These are phyloP conservation scores for Acronicta aceris DNA, from an alignment of 2,888 invertebrate genomes.

Conservation along the genomic window DNA sequence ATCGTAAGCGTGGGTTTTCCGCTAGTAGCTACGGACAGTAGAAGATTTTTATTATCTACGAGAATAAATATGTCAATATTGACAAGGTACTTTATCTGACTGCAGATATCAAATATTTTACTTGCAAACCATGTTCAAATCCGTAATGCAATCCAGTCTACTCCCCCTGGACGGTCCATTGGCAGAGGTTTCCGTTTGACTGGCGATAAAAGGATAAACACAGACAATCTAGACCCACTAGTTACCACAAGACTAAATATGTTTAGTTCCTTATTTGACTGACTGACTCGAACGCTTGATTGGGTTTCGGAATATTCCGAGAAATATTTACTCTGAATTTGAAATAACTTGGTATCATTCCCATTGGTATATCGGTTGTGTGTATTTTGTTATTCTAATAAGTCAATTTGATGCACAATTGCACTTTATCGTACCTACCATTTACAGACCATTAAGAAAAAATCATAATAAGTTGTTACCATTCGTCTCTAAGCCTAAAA, in stretches of 20 bases:
- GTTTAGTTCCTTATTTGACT: constrained; percentile 38
- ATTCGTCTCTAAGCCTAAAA: no score
- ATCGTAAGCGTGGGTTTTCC: no score
- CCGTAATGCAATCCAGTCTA: constrained; percentile 28
- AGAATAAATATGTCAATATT: no score
- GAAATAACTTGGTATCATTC: constrained; percentile 24
- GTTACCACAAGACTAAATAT: constrained; percentile 35
- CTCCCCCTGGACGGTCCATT: constrained; percentile 48
- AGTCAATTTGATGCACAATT: neutral
- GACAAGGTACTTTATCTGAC: no score
- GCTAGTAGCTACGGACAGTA: neutral
- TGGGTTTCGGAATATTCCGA: constrained; percentile 14
- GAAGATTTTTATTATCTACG: neutral
- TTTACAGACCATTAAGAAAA: no score
- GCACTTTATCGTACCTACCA: neutral
- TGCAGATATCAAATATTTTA: neutral
- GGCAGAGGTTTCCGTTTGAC: constrained; percentile 53
- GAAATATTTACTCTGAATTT: constrained; percentile 30
- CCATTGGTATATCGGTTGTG: constrained; percentile 19
- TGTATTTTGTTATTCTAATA: neutral
- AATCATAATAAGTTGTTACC: no score
- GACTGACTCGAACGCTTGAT: constrained; percentile 33
- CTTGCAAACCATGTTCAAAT: constrained; percentile 18
- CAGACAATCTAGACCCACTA: constrained; percentile 18
- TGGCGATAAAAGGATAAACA: constrained; percentile 50